A percentile compares a stretch with the other conserved stretches of the same genome.
These are phyloP conservation scores for Chrysomallon squamiferum DNA, from an alignment of 1,140 invertebrate genomes.

Conservation along the genomic window DNA sequence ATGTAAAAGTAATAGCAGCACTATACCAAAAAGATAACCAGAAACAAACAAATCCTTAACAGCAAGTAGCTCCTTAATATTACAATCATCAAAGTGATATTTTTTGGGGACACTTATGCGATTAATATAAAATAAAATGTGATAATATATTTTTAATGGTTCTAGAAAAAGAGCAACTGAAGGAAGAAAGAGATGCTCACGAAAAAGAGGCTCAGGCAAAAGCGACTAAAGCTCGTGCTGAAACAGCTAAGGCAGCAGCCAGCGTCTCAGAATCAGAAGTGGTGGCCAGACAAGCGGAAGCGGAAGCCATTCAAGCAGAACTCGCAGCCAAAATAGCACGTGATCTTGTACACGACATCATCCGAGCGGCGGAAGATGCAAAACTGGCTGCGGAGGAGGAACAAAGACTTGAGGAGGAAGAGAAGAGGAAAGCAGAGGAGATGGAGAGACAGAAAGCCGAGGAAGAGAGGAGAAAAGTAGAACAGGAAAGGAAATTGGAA, in stretches of 20 bases:
- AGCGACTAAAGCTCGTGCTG: constrained; percentile 32
- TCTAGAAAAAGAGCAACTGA: neutral
- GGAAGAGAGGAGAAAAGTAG: constrained; percentile 24
- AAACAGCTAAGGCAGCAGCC: constrained; percentile 20
- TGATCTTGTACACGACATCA: constrained; percentile 22
- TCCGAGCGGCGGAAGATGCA: constrained; percentile 22
- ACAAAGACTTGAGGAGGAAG: constrained; percentile 24
- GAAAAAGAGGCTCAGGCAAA: constrained; percentile 16
- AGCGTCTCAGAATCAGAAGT: constrained; percentile 20
- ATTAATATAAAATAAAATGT: no score
- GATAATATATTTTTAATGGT: no score
- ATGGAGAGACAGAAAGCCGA: constrained; percentile 34
- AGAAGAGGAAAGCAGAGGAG: constrained; percentile 24
- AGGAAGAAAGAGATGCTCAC: neutral
- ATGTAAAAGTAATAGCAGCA: no score
- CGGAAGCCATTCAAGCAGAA: constrained; percentile 32
- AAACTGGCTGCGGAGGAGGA: constrained; percentile 23
- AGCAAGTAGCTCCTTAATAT: no score
- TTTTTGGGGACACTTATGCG: no score
- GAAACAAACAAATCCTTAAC: no score
- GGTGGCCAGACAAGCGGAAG: constrained; percentile 26
- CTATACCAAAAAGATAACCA: no score
- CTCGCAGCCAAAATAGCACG: constrained; percentile 20
- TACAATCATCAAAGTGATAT: no score
- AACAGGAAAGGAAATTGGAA: constrained; percentile 21